These are phyloP conservation scores for Chaenogobius annularis DNA, from an alignment of 2,113 vertebrate species.

Conservation along the genomic window DNA sequence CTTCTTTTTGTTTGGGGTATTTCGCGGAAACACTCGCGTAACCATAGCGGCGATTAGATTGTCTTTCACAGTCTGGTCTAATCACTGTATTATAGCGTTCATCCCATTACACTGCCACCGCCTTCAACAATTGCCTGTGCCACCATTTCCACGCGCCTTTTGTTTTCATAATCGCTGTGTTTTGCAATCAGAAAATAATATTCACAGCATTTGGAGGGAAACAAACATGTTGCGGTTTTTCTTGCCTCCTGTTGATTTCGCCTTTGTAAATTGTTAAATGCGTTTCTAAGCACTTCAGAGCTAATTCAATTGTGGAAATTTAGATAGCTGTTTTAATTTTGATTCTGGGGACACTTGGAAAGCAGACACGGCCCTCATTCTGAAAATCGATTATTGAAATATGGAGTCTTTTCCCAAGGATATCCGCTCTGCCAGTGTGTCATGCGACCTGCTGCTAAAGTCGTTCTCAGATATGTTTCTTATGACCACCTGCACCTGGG, in stretches of 20 bases:
- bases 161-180: slow-evolving; percentile 19
- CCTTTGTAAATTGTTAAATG: neutral
- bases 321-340: no score
- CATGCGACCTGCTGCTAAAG: no score
- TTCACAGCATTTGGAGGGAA: neutral
- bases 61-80: slow-evolving; percentile 34
- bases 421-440: no score
- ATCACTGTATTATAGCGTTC: slow-evolving; percentile 42
- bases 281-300: neutral
- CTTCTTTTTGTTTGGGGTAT: neutral
- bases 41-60: slow-evolving; percentile 40
- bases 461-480: no score
- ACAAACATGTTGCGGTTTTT: neutral
- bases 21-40: neutral
- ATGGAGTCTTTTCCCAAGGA: no score
- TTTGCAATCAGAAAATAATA: slow-evolving; percentile 28
- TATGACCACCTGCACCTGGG: no score
- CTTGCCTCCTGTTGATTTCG: neutral
- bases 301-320: neutral
- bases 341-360: no score
- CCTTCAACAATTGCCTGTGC: slow-evolving; percentile 29
- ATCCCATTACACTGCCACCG: slow-evolving; percentile 24
- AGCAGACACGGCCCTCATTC: no score
- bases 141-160: slow-evolving; percentile 14
- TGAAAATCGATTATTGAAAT: no score